Percentiles rank a stretch among this genome's conserved stretches.
phyloP scores from a whole-genome alignment of 2,888 invertebrate species.

The Scaptomyza polygonia region DNA sequence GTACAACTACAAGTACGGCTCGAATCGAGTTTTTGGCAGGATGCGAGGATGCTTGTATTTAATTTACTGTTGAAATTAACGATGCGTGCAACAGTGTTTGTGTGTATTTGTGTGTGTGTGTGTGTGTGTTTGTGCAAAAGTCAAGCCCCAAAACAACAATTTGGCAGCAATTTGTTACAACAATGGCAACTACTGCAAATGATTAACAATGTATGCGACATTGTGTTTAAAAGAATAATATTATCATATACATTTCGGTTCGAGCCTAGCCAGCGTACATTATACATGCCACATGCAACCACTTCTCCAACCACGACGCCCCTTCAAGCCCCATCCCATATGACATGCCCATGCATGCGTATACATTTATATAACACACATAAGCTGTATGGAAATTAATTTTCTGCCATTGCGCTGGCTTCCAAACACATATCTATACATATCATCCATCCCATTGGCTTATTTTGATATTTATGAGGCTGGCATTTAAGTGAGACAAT shows the following conservation, averaged over 20 bases:
- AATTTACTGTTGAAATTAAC: constrained; percentile 78
- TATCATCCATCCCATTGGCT: constrained; percentile 50
- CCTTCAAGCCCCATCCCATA: neutral
- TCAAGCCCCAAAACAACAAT: constrained; percentile 72
- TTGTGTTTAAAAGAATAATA: constrained; percentile 76
- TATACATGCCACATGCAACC: neutral
- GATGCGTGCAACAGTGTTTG: constrained; percentile 56
- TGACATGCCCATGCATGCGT: constrained; percentile 7
- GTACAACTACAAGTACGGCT: constrained; percentile 13
- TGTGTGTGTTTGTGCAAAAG: constrained; percentile 49
- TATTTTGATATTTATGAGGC: constrained; percentile 67
- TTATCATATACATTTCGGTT: constrained; percentile 67
- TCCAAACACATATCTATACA: neutral
- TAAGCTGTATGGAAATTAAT: constrained; percentile 65
- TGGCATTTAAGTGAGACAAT: constrained; percentile 67
- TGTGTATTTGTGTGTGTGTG: constrained; percentile 12
- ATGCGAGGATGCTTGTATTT: constrained; percentile 71
- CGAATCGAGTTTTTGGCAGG: constrained; percentile 37
- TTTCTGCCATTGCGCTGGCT: constrained; percentile 60
- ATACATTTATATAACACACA: constrained; percentile 16
- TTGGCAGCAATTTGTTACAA: constrained; percentile 78
- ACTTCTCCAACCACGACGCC: neutral
- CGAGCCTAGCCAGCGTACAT: constrained; percentile 19
- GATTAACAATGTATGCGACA: constrained; percentile 76
- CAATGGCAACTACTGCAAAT: constrained; percentile 75